Conservation (phyloP, 1,140 invertebrate genomes). For the Parapsyche elsis region DNA sequence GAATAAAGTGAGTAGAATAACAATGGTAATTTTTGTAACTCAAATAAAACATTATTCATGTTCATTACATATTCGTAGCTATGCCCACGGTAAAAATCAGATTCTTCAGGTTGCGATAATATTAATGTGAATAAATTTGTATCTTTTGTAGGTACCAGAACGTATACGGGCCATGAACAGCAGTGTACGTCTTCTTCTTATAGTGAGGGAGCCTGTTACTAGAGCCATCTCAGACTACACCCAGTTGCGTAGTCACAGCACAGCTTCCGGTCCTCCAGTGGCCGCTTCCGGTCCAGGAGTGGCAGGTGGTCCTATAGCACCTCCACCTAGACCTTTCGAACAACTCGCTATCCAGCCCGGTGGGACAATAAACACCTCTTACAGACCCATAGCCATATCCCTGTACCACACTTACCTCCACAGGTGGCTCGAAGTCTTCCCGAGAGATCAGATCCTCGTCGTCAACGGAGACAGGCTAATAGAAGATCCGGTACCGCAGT, state of each 20-base stretch:
- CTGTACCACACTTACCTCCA: conserved; percentile 86
- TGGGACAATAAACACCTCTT: conserved; percentile 84
- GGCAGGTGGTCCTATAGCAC: conserved; percentile 55
- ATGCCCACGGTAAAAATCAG: too few relatives aligned
- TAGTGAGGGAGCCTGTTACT: conserved; percentile 95
- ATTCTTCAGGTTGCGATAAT: too few relatives aligned
- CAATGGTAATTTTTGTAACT: too few relatives aligned
- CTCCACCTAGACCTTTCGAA: conserved; percentile 76
- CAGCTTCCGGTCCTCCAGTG: conserved; percentile 71
- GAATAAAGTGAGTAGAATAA: neutral
- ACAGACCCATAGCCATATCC: conserved; percentile 83
- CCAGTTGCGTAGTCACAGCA: conserved; percentile 82
- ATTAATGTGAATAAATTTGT: neutral
- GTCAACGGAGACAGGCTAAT: conserved; percentile 97
- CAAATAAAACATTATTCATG: too few relatives aligned
- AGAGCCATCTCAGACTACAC: conserved; percentile 97
- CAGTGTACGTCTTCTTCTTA: conserved; percentile 90
- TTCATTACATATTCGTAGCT: too few relatives aligned
- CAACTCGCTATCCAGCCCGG: conserved; percentile 82
- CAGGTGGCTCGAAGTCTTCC: conserved; percentile 89
- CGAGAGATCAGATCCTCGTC: conserved; percentile 89
- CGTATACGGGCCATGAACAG: conserved; percentile 93
- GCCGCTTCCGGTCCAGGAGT: conserved; percentile 58
- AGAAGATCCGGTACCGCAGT: conserved; percentile 90
- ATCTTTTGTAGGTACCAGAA: conserved; percentile 75